phyloP scores from a whole-genome alignment of 2,797 vertebrate species.

The Menidia menidia region DNA sequence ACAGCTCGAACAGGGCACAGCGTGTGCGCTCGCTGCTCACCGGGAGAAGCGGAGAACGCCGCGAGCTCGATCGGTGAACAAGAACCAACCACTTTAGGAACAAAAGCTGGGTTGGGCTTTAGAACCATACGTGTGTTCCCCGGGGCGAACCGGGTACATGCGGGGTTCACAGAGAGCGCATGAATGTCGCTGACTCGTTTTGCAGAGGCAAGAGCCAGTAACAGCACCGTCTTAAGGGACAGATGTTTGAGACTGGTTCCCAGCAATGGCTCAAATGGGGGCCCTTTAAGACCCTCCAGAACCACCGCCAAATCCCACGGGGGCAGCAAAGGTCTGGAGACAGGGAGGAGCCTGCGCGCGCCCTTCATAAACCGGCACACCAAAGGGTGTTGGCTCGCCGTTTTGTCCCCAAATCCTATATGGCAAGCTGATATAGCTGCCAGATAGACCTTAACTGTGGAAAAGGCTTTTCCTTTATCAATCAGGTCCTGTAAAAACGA shows the following conservation, averaged over 20 bases:
- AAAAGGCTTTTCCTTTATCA: constrained; percentile 2
- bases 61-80: too few relatives aligned
- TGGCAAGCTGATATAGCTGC: too few relatives aligned
- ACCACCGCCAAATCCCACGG: neutral
- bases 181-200: neutral
- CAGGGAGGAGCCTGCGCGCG: neutral
- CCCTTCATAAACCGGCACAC: neutral
- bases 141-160: too few relatives aligned
- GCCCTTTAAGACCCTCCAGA: too few relatives aligned
- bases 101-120: neutral
- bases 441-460: neutral
- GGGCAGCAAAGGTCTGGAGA: neutral
- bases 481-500: neutral
- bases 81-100: neutral
- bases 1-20: too few relatives aligned
- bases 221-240: too few relatives aligned
- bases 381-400: neutral
- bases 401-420: neutral
- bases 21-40: too few relatives aligned
- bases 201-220: neutral
- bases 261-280: too few relatives aligned
- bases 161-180: too few relatives aligned
- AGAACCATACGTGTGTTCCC: neutral
- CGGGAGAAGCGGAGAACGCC: too few relatives aligned
- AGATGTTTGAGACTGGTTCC: too few relatives aligned